Base-by-base conservation (phyloP, 2,888 invertebrate genomes). In the Dastarcus helophoroides region DNA sequence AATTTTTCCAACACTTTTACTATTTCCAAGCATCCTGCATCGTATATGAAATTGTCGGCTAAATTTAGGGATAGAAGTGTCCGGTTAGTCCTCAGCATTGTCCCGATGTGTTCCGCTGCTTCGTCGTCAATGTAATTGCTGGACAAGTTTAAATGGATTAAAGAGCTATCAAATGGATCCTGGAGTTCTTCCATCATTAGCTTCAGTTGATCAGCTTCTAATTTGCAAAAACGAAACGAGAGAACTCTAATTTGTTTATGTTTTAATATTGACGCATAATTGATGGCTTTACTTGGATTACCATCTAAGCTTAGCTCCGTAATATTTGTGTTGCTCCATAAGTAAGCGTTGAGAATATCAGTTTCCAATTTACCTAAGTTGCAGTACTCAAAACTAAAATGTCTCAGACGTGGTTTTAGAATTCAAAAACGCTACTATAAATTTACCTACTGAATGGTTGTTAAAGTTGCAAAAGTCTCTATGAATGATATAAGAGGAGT, bases 71-170 rank as follows among this genome's bases (percentile, higher is more conserved):
- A 45, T 4, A 43, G 21, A 4, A 57, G 31, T 3, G 37, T 40
- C 22, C 55, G 44, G 33, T 58, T 56, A 11, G 44, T 37, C 26
- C 59, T 51, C 24, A 64, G 44, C 40, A 56, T 51, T n/a, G 40
- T 34, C 2, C 51, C 55, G 2, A 63, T 32, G 11, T 48, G 29
- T 16, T 16, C 16, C 3, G 47, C n/a, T n/a, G n/a, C n/a, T n/a
- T n/a, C 49, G 2, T 61, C 63, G 7, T 37, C 38, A 14, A 62
- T 44, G 17, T 38, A 40, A 40, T 64, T 63, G 31, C 58, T 53
- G 1, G 59, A 49, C 22, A 64, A 32, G 43, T 61, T 57, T 14
- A 64, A 35, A 14, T 46, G 47, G 3, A 63, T 35, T 3, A 50
- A 34, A 2, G 40, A 33, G 8, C 40, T 41, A 5, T 21, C 38